Evolutionary conservation across 2,113 vertebrate genomes (phyloP), one percentile per base, ranked within the genome.

Genomic region (Catagonus wagneri): DNA sequence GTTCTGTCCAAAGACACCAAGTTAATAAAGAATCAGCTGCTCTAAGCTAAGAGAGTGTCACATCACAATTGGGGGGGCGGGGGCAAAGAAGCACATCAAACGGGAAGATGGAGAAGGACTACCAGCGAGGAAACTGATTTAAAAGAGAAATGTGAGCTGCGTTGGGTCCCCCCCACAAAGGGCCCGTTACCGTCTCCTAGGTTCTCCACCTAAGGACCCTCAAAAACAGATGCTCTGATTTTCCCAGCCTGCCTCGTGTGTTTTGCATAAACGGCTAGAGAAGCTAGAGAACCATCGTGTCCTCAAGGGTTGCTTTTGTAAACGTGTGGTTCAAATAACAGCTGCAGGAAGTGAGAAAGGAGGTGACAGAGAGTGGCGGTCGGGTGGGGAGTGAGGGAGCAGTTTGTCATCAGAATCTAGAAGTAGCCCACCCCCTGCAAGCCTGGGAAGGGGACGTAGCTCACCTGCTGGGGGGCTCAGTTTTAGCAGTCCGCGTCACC

Each of bases 301-400:
- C 65, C 15, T 32, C 12, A 0, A 0, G 32, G 32, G 1, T 20
- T 9, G 34, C 29, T n/a, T 39, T 44, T 22, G 34, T 16, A 10
- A 25, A 52, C n/a, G 32, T 1, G 4, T 3, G 16, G 68, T 54
- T 63, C 44, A 8, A 1, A 16, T 0, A 9, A 36, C 22, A 16
- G 11, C 27, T 3, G 2, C 1, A 6, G 76, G 39, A 25, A 19
- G 3, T 0, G 52, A 29, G 27, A 2, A 1, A 1, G 1, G 0
- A 7, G 27, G 32, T 1, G 44, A 20, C 52, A 23, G 25, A 27
- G 44, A 44, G 39, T 22, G 63, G n/a, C 1, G 22, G 22, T 8
- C 7, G 0, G 20, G 8, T 27, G 9, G 76, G 7, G 50, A 25
- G 9, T 0, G 10, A 32, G 90, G 66, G 32, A 11, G 29, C 17